A percentile compares a stretch with the other conserved stretches of the same genome.
phyloP scores from a whole-genome alignment of 2,113 vertebrate species.

The Cyprinus carpio region DNA sequence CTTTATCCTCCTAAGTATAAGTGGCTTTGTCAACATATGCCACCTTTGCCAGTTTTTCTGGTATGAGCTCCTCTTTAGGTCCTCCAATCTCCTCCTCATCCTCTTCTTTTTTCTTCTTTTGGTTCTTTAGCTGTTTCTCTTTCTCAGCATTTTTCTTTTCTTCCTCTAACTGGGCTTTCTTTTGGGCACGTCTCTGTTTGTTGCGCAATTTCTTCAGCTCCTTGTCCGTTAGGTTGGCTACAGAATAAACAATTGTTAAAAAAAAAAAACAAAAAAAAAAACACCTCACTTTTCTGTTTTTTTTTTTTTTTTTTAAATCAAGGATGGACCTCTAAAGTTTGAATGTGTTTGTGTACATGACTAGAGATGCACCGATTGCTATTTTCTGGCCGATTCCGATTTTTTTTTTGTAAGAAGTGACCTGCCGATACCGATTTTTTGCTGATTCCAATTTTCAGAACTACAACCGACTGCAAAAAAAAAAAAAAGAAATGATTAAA shows the following conservation, averaged over 20 bases:
- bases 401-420: too few relatives aligned
- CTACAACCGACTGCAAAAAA: too few relatives aligned
- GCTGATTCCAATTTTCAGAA: too few relatives aligned
- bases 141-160: constrained; percentile 98
- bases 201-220: constrained; percentile 96
- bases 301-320: too few relatives aligned
- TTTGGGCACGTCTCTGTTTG: constrained; percentile 94
- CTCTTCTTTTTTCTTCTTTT: constrained; percentile 97
- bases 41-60: constrained; percentile 95
- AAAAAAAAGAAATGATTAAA: too few relatives aligned
- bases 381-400: too few relatives aligned
- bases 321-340: too few relatives aligned
- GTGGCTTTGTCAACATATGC: neutral
- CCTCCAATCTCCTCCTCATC: constrained; percentile 97
- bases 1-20: neutral
- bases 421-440: too few relatives aligned
- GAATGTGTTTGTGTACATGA: too few relatives aligned
- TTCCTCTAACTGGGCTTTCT: constrained; percentile 96
- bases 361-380: too few relatives aligned
- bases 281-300: too few relatives aligned
- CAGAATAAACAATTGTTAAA: neutral
- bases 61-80: constrained; percentile 95
- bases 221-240: constrained; percentile 97
- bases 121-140: constrained; percentile 96
- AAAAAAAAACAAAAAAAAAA: neutral